Base-by-base conservation (phyloP, 2,113 vertebrate species). In the Pedetes capensis region DNA sequence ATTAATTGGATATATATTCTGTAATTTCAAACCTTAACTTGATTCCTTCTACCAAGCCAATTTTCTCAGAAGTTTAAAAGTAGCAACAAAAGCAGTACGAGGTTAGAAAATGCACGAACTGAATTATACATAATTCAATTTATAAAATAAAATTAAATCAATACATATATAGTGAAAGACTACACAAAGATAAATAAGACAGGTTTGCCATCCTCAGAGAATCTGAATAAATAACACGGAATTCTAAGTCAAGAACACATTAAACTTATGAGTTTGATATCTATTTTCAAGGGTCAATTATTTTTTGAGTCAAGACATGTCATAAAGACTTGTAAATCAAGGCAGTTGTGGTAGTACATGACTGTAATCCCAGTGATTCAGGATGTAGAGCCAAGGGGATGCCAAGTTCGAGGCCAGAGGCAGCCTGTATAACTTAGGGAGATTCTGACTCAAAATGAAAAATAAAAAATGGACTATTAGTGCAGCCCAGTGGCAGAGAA, bases 141-240 rank as follows among this genome's bases (percentile, higher is more conserved):
- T 87, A 90, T 25, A 66, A 93, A 89, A 93, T 49, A 2, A 87
- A 89, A 93, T 87, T 89, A 93, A 93, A 72, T 76, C 68, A 89
- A 44, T 71, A 93, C 2, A 49, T 18, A 92, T n/a, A 79, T 80
- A 80, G 17, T 93, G 32, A 87, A 87, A 51, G 27, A 14, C 49
- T 85, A 89, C 27, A 85, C 22, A 89, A 92, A 89, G 39, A 89
- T 57, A 16, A 75, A 4, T 83, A 95, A 80, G 32, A 79, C 12
- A 84, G 7, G 37, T 94, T 9, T 74, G 37, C 80, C 37, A 89
- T 47, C 51, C 72, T 92, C 20, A n/a, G 25, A 68, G 32, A 95
- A 92, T 81, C 1, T 95, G 14, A 89, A 91, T 66, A 84, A 86
- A 66, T 82, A 82, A 74, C 25, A 95, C 22, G 23, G 13, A 92